Percentiles rank a stretch among this genome's conserved stretches.
Evolutionary conservation across 2,113 vertebrate species (phyloP).

Genomic region (Albula goreensis): DNA sequence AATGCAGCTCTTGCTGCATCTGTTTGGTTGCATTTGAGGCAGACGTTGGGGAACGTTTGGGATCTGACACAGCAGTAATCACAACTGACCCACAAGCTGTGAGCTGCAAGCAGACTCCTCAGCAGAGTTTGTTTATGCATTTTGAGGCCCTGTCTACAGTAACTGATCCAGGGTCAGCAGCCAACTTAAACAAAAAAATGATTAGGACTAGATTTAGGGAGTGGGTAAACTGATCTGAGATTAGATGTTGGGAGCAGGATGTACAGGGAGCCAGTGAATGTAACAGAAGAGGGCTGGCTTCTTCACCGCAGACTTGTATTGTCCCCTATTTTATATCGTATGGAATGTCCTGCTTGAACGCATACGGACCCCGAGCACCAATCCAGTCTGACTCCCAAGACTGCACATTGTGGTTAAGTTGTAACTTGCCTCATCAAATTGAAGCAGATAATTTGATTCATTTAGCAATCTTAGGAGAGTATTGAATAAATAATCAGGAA

Average conservation of each 20-base stretch:
- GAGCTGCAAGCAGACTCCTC: not conserved
- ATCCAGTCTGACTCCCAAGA: not conserved
- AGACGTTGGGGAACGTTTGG: not conserved
- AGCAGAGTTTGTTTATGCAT: not conserved
- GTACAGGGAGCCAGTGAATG: not conserved
- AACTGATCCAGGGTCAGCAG: not conserved
- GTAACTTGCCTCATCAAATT: not conserved
- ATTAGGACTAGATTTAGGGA: not conserved
- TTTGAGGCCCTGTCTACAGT: not conserved
- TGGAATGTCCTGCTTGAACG: not conserved
- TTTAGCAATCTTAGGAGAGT: not conserved
- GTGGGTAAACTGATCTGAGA: not conserved
- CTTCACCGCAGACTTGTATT: not conserved
- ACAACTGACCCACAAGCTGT: not conserved
- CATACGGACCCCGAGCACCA: not conserved
- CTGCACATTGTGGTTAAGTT: not conserved
- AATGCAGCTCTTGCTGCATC: not conserved
- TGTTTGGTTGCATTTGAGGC: not conserved
- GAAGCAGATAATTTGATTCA: conserved; percentile 1
- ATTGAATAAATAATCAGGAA: conserved; percentile 3
- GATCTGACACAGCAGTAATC: not conserved
- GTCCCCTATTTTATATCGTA: not conserved
- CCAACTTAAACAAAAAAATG: not conserved
- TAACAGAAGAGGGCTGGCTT: not conserved
- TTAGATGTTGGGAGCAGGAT: not conserved